Evolutionary conservation across 1,140 invertebrate species (phyloP).

Genomic region (Mylabris phalerata): DNA sequence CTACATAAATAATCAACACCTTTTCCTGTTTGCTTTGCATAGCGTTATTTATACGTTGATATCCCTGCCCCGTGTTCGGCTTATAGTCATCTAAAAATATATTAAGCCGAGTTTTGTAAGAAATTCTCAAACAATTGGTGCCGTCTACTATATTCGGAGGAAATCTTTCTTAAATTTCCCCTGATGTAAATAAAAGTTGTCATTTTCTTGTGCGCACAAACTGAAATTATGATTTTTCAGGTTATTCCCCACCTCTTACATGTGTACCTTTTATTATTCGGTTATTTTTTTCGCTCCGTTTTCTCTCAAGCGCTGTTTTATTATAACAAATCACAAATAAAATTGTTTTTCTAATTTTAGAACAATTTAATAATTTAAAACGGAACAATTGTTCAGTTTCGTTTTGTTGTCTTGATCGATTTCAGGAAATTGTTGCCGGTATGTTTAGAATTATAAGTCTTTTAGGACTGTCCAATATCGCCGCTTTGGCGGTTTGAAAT

Average conservation of each 20-base stretch:
- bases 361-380: no score
- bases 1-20: conserved; percentile 40
- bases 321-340: no score
- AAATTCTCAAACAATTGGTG: conserved; percentile 36
- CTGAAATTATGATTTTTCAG: conserved; percentile 35
- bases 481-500: conserved; percentile 14
- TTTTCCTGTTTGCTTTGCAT: conserved; percentile 36
- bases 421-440: no score
- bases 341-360: no score
- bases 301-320: no score
- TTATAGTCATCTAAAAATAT: conserved; percentile 16
- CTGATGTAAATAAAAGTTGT: conserved; percentile 42
- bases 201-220: conserved; percentile 35
- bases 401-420: no score
- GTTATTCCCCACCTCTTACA: conserved; percentile 9
- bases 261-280: conserved; percentile 2
- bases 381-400: no score
- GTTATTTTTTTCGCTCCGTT: not conserved
- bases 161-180: conserved; percentile 42
- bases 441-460: no score
- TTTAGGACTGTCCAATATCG: conserved; percentile 12
- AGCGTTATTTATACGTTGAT: conserved; percentile 22
- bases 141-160: conserved; percentile 27
- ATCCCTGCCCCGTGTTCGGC: no score
- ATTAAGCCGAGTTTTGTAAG: conserved; percentile 37